Evolutionary conservation across 2,888 invertebrate species (phyloP).

Genomic region (Heliconius charithonia): DNA sequence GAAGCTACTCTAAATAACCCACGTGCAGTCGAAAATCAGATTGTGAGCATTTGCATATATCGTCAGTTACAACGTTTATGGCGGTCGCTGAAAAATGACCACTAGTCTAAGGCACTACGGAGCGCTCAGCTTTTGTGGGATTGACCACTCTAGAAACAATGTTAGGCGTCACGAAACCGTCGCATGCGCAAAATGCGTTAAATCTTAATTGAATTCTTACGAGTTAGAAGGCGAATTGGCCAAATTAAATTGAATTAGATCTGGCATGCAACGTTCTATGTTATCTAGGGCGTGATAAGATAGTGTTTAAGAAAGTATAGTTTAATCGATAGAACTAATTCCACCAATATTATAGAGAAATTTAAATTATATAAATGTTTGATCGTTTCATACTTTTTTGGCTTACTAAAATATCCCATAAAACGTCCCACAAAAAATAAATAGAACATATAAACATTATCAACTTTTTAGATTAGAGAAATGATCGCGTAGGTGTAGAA

Average conservation of each 20-base stretch:
- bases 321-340: constrained; percentile 39
- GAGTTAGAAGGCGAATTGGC: constrained; percentile 72
- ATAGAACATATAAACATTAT: neutral
- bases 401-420: neutral
- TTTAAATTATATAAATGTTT: neutral
- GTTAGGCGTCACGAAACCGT: constrained; percentile 54
- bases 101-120: constrained; percentile 40
- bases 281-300: constrained; percentile 53
- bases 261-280: constrained; percentile 69
- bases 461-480: constrained; percentile 14
- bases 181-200: constrained; percentile 68
- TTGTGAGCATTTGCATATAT: constrained; percentile 76
- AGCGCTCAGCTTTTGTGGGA: constrained; percentile 17
- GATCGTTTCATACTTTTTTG: neutral
- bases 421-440: neutral
- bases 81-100: constrained; percentile 42
- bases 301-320: constrained; percentile 52
- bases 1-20: constrained; percentile 69
- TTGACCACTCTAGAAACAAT: constrained; percentile 43
- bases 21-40: constrained; percentile 72
- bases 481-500: constrained; percentile 30
- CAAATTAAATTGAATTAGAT: constrained; percentile 78
- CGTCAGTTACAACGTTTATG: constrained; percentile 60
- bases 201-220: constrained; percentile 80
- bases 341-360: constrained; percentile 8